Conservation (phyloP, 2,888 invertebrate species). For the Orthosia gracilis region DNA sequence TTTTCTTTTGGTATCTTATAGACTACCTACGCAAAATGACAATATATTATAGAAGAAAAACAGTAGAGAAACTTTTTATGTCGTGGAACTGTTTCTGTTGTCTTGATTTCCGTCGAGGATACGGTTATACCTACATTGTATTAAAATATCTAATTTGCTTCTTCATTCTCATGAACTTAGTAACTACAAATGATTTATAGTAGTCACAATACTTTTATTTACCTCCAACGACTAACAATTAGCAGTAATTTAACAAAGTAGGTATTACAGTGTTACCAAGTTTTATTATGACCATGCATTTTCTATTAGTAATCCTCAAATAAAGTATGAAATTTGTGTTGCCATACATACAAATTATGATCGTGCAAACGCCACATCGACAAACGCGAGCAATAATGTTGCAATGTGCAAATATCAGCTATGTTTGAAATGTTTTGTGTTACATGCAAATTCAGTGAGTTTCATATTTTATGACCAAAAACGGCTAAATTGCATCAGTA, state of each 20-base stretch:
- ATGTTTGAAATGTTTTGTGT: slow-evolving; percentile 19
- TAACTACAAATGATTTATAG: neutral
- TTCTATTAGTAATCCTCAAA: neutral
- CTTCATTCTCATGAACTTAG: neutral
- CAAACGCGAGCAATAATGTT: slow-evolving; percentile 48
- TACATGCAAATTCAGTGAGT: slow-evolving; percentile 7
- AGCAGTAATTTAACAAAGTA: too few relatives aligned
- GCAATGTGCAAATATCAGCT: slow-evolving; percentile 35
- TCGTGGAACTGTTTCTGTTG: neutral
- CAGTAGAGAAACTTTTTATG: neutral
- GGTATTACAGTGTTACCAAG: neutral
- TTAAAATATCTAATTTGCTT: neutral
- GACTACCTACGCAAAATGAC: neutral
- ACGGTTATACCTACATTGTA: neutral
- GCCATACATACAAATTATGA: slow-evolving; percentile 3
- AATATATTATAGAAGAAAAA: neutral
- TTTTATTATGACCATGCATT: neutral
- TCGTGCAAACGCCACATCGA: slow-evolving; percentile 12
- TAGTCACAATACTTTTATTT: neutral
- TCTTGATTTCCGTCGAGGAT: slow-evolving; percentile 13
- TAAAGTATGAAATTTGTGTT: slow-evolving; percentile 16
- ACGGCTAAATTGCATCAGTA: neutral
- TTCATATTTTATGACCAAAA: slow-evolving; percentile 22
- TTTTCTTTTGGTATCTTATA: neutral
- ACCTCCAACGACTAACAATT: neutral